Evolutionary conservation across 2,888 invertebrate species (phyloP), one percentile per base, ranked within the genome.

Genomic region (Pseudococcus jackbeardsleyi): DNA sequence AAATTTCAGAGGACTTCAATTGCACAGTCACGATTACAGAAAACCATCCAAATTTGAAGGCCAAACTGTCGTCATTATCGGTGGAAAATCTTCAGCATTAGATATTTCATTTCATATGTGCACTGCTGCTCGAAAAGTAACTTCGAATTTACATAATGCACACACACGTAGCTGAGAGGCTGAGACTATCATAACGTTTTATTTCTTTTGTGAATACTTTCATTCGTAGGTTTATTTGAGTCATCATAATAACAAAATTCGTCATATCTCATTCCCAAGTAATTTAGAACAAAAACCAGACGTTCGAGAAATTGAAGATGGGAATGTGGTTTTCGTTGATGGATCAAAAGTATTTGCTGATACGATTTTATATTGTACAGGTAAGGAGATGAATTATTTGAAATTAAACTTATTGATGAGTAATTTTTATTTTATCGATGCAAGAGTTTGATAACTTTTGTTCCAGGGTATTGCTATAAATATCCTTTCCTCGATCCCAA

Each of bases 11-110:
- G 96, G 96, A 1, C 92, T 92, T 86, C 91, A 94, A 85, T 91
- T 95, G 19, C 96, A 96, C 92, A 96, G 96, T 90, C 95, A 96
- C 90, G 93, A 94, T 90, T 96, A 96, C 91, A 93, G 95, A 90
- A 93, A 92, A 8, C 94, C 95, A 0, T 93, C 94, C 82, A 90
- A 91, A 0, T 96, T 93, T 91, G 90, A 91, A 17, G 93, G 93
- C 39, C 93, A 94, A 86, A 92, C 91, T 1, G 95, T 96, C 0
- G 92, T 95, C 0, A 91, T 96, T 0, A 92, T 96, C 0, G 96
- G 96, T 1, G 95, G 95, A 0, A 94, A 94, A 0, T 93, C 95
- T 11, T 96, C 96, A 0, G 96, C 96, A 0, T 91, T 94, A 54
- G 96, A 96, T 90, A 93, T 96, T 54, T 93, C 94, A 2, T 92